Evolutionary conservation across 2,797 vertebrate genomes (phyloP).

Genomic region (Huso huso): DNA sequence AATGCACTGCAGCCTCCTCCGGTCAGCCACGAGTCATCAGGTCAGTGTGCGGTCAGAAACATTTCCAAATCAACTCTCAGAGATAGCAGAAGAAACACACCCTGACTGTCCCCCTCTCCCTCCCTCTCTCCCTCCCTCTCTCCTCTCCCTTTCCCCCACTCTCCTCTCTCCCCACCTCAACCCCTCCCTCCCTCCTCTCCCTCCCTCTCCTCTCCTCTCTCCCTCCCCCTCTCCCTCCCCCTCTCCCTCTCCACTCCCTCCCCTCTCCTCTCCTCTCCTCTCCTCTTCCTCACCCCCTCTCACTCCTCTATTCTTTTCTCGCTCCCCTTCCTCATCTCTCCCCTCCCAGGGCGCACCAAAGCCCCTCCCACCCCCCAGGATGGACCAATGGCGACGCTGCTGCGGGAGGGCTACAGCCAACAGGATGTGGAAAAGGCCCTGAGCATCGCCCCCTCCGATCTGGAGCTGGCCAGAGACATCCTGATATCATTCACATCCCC

Average conservation of each 20-base stretch:
- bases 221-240: neutral
- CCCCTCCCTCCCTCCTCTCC: conserved; percentile 2
- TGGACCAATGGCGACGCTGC: neutral
- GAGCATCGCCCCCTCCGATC: neutral
- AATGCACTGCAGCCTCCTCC: neutral
- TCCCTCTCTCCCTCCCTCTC: neutral
- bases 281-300: neutral
- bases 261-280: neutral
- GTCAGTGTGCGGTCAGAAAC: neutral
- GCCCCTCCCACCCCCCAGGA: neutral
- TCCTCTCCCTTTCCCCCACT: neutral
- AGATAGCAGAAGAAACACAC: neutral
- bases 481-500: neutral
- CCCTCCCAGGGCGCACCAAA: neutral
- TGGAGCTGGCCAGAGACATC: conserved; percentile 1
- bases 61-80: neutral
- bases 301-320: neutral
- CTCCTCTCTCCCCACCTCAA: neutral
- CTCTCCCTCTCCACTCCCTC: conserved; percentile 8
- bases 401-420: neutral
- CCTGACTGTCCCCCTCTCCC: neutral
- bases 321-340: neutral
- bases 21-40: too few relatives aligned
- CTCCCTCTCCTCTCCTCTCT: neutral
- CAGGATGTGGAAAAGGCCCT: neutral